Base-by-base conservation (phyloP, 2,797 vertebrate species). In the Parauchenoglanis ngamensis region DNA sequence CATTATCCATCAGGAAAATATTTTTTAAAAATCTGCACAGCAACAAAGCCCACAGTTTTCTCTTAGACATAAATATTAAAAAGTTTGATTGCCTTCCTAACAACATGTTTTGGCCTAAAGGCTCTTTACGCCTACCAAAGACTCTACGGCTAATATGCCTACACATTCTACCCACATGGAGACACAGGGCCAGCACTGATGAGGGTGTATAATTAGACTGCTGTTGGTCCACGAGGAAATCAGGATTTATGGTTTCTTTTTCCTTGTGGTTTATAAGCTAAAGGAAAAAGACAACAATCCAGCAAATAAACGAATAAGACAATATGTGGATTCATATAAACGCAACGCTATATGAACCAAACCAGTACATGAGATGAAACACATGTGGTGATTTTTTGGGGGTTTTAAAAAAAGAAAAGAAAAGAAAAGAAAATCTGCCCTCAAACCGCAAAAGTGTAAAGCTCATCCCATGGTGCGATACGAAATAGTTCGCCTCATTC, bases 121-220 rank as follows among this genome's bases (percentile, higher is more conserved):
- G 52, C 54, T 87, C 12, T 76, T 89, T 83, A 52, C 31, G 49
- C 89, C 89, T 88, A 89, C 90, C n/a, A 86, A 87, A 87, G 88
- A 67, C 83, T 59, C 40, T 25, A 56, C n/a, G 52, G 73, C 85
- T 80, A 87, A 54, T 31, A 81, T 81, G n/a, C 90, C 86, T 83
- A 90, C 90, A 56, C 56, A 49, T 76, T 76, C 89, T 23, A 49
- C 87, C 86, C 61, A 87, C 89, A 86, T 70, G 46, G 25, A 80
- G 88, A 88, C 86, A 83, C 78, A 80, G 59, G 84, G 83, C 86
- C 49, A 59, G 40, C 52, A 57, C 76, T 89, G 85, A 81, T 84
- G 85, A 84, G 84, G 40, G 61, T 68, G 80, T 79, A 81, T 90
- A 78, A 90, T 88, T 87, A 70, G 31, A 83, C 49, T 76, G 61